Evolutionary conservation across 2,797 vertebrate genomes (phyloP).

Genomic region (Rousettus madagascariensis): DNA sequence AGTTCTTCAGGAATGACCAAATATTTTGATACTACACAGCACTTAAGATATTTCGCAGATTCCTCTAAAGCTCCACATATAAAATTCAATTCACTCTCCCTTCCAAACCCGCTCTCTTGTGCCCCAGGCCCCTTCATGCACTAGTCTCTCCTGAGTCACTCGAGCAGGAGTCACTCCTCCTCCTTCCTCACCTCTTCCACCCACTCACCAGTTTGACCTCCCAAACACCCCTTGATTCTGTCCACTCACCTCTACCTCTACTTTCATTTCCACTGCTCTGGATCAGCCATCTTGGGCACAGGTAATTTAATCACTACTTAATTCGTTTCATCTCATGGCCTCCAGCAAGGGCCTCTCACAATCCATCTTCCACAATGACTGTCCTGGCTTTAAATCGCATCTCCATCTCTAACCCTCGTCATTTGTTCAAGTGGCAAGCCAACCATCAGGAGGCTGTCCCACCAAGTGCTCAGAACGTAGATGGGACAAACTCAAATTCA

Average conservation of each 20-base stretch:
- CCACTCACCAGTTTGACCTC: background rate
- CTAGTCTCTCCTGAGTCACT: background rate
- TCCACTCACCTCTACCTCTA: background rate
- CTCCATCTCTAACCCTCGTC: background rate
- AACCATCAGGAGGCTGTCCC: background rate
- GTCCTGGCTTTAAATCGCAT: background rate
- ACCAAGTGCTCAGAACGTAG: background rate
- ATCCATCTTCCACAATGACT: background rate
- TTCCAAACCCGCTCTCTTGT: background rate
- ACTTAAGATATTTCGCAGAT: background rate
- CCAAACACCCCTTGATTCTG: background rate
- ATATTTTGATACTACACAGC: background rate
- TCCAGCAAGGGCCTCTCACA: background rate
- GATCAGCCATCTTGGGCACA: background rate
- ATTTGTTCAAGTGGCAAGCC: background rate
- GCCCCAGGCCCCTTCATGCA: rapidly evolving
- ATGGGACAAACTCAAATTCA: background rate
- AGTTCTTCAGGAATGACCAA: background rate
- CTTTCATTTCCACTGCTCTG: background rate
- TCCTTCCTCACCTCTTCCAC: background rate
- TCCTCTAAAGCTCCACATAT: background rate
- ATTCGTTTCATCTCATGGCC: background rate
- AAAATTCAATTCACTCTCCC: background rate
- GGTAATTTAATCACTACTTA: background rate
- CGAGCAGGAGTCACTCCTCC: background rate